phyloP scores from a whole-genome alignment of 2,113 vertebrate species.

The Corythaixoides concolor region DNA sequence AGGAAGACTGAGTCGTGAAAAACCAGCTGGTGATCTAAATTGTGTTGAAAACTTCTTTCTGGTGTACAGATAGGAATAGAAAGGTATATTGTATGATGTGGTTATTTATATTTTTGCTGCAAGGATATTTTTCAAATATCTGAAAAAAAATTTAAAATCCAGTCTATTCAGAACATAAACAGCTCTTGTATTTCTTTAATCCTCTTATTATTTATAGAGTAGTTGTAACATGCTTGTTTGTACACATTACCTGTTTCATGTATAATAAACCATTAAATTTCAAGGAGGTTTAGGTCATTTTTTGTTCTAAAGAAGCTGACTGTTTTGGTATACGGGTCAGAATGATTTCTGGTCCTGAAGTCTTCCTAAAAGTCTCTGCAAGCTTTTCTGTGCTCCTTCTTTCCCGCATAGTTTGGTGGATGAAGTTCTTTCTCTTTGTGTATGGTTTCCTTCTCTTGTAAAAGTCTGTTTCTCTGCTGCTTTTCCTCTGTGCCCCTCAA shows the following conservation, averaged over 20 bases:
- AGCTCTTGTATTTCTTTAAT: background rate
- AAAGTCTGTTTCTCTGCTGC: constrained; percentile 10
- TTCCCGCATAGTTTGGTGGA: background rate
- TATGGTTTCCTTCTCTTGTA: constrained; percentile 14
- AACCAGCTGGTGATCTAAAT: background rate
- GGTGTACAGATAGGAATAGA: background rate
- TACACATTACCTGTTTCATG: background rate
- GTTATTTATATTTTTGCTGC: background rate
- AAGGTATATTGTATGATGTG: background rate
- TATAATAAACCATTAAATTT: background rate
- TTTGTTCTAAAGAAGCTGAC: background rate
- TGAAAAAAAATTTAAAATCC: background rate
- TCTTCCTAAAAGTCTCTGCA: background rate
- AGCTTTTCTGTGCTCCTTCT: background rate
- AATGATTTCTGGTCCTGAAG: background rate
- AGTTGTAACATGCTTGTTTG: background rate
- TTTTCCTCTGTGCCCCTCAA: constrained; percentile 32
- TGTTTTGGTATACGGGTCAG: background rate
- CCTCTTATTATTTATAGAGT: background rate
- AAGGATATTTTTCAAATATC: background rate
- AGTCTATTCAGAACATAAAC: background rate
- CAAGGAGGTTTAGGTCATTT: background rate
- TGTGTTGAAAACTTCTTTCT: background rate
- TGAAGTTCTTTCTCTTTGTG: background rate
- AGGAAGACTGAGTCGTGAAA: background rate